Evolutionary conservation across 2,888 invertebrate genomes (phyloP), one percentile per base, ranked within the genome.

Genomic region (Polydesmus complanatus): DNA sequence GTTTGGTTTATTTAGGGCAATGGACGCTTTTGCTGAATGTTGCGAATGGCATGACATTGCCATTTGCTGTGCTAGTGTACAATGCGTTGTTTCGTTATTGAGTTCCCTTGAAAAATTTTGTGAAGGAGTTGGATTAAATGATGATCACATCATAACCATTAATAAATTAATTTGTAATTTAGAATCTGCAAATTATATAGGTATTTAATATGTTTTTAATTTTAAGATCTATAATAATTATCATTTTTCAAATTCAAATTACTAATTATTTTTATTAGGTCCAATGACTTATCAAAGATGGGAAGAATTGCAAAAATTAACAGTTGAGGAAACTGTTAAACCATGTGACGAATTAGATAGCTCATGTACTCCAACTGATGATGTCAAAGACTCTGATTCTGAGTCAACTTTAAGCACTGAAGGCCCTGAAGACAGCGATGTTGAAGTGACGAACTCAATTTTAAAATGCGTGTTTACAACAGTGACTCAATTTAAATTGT

Each of bases 1-100:
- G 25, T 62, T 54, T 60, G 23, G 25, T 54, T 53, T 58, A 47
- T 73, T 21, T 68, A 88, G 93, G 68, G 85, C 91, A 67, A 88
- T 93, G 81, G 93, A 94, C 70, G 89, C 91, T 0, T 86, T 93
- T 72, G 90, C 92, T 74, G 93, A 94, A 75, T 89, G 90, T 63
- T 86, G 90, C n/a, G 83, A 84, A 66, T 85, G 85, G 64, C 85
- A 82, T 56, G 86, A 87, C 65, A 82, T 86, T 19, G 56, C 66
- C 21, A 69, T 75, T 49, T 72, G 71, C 58, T 70, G 70, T 62
- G 69, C 70, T 1, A 69, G 71, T 66, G 72, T 75, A 2, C 67
- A 67, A 50, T 73, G 74, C 66, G 68, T 74, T 2, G 69, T 70
- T 3, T 85, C 88, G 0, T 78, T 94, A 64, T 75, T 94, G 27